These are phyloP conservation scores for Prunella strophiata DNA, from an alignment of 2,797 vertebrate genomes.

Conservation along the genomic window DNA sequence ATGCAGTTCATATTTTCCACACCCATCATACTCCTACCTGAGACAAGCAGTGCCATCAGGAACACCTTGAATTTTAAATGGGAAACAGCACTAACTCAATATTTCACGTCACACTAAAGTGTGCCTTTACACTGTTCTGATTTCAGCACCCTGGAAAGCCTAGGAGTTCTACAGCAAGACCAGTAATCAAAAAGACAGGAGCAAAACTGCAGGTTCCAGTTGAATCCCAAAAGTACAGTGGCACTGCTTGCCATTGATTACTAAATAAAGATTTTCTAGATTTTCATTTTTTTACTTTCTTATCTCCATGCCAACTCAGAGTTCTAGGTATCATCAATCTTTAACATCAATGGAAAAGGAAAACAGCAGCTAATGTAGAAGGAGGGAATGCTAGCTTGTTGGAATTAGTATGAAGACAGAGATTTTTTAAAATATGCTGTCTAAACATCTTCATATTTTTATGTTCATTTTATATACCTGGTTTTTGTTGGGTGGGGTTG, in stretches of 20 bases:
- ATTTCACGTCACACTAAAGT: neutral
- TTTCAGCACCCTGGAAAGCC: neutral
- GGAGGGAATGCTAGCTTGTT: neutral
- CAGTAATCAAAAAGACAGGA: neutral
- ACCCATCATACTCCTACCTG: neutral
- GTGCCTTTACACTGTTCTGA: neutral
- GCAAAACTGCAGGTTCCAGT: neutral
- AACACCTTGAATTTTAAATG: neutral
- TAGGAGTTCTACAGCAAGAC: neutral
- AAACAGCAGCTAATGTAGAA: neutral
- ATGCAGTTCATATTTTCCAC: neutral
- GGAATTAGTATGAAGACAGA: neutral
- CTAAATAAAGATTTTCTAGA: neutral
- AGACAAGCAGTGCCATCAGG: neutral
- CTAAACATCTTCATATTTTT: neutral
- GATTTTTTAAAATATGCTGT: neutral
- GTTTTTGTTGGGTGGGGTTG: no score
- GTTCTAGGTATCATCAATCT: neutral
- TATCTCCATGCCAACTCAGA: neutral
- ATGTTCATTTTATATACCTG: neutral
- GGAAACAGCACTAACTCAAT: neutral
- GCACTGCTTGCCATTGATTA: neutral
- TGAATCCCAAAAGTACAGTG: neutral
- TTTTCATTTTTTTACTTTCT: neutral
- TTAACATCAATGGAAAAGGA: neutral